phyloP scores from a whole-genome alignment of 1,140 invertebrate genomes.

The Trichogramma pretiosum region DNA sequence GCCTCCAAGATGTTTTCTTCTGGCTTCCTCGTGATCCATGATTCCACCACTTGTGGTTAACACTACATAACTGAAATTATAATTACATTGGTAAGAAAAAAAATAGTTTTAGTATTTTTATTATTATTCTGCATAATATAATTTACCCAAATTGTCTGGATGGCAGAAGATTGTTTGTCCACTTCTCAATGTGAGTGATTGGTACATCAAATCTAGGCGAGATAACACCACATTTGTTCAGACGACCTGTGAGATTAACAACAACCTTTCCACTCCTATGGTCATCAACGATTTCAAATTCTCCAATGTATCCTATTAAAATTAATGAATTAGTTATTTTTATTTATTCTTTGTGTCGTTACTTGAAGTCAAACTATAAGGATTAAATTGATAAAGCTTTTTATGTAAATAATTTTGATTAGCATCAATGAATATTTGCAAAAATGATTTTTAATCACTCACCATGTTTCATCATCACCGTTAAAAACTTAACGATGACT shows the following conservation, averaged over 20 bases:
- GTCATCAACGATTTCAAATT: slow-evolving; percentile 99
- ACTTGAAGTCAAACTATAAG: no score
- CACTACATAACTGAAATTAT: slow-evolving; percentile 90
- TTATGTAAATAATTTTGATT: no score
- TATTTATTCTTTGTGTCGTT: no score
- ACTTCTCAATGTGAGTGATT: slow-evolving; percentile 93
- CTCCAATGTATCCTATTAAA: slow-evolving; percentile 93
- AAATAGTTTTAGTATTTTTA: not conserved
- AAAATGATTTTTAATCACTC: no score
- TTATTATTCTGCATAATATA: slow-evolving; percentile 1
- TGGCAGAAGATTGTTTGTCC: slow-evolving; percentile 94
- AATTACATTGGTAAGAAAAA: slow-evolving; percentile 13
- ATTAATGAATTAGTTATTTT: no score
- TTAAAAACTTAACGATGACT: slow-evolving; percentile 97
- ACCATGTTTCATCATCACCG: slow-evolving; percentile 99
- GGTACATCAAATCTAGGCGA: slow-evolving; percentile 94
- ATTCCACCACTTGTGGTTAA: slow-evolving; percentile 98
- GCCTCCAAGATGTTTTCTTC: slow-evolving; percentile 98
- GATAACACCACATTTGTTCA: slow-evolving; percentile 96
- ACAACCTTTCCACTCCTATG: slow-evolving; percentile 98
- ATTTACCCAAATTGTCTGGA: slow-evolving; percentile 98
- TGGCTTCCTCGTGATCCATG: slow-evolving; percentile 99
- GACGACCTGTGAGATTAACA: slow-evolving; percentile 93
- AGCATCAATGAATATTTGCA: no score
- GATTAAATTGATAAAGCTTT: no score